Evolutionary conservation across 2,888 invertebrate genomes (phyloP).

Genomic region (Plutella xylostella): DNA sequence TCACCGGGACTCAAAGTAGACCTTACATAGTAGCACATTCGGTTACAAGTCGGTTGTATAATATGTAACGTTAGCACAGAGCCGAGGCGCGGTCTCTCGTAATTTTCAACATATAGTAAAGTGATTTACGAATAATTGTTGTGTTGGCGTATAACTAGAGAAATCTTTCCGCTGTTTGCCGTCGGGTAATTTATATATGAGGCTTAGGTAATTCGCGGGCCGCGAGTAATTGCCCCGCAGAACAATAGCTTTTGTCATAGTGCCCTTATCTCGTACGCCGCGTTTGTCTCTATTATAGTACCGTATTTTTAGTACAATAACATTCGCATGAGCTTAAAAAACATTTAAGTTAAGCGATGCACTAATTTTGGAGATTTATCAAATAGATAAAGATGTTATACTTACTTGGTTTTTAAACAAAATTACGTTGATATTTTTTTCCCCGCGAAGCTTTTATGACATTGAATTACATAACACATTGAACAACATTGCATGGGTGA

Average conservation of each 20-base stretch:
- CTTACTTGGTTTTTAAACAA: too few relatives aligned
- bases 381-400: too few relatives aligned
- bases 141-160: constrained; percentile 69
- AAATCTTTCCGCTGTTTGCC: constrained; percentile 70
- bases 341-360: constrained; percentile 22
- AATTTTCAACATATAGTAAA: constrained; percentile 71
- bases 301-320: constrained; percentile 40
- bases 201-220: constrained; percentile 68
- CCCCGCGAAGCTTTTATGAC: too few relatives aligned
- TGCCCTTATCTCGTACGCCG: constrained; percentile 59
- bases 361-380: background rate
- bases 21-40: constrained; percentile 37
- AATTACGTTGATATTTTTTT: too few relatives aligned
- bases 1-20: constrained; percentile 34
- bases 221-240: constrained; percentile 65
- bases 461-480: too few relatives aligned
- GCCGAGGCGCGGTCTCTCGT: constrained; percentile 50
- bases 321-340: constrained; percentile 45
- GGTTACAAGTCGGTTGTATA: constrained; percentile 42
- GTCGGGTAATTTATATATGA: constrained; percentile 69
- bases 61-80: constrained; percentile 34
- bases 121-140: constrained; percentile 72
- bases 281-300: constrained; percentile 53
- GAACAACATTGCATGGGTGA: too few relatives aligned
- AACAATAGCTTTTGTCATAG: constrained; percentile 70